Percentiles rank a stretch among this genome's conserved stretches.
phyloP scores from a whole-genome alignment of 2,113 vertebrate genomes.

The Podocnemis expansa region DNA sequence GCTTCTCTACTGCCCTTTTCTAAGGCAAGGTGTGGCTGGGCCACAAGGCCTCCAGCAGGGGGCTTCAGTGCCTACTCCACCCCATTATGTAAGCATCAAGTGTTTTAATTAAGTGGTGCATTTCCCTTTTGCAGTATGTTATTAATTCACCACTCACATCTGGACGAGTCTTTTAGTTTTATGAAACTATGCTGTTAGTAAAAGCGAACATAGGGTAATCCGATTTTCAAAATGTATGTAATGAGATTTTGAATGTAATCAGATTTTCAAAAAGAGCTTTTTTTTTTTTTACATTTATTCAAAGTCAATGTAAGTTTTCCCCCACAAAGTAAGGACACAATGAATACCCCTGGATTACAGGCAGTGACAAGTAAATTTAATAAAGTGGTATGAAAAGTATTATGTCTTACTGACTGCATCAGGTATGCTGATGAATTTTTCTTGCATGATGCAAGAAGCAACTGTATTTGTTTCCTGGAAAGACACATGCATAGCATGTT shows the following conservation, averaged over 20 bases:
- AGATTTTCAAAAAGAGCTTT: accelerated
- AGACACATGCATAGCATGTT: not conserved
- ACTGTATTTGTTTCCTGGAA: not conserved
- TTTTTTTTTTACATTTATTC: not conserved
- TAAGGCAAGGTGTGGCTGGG: too few species aligned
- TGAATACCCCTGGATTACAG: not conserved
- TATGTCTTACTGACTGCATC: not conserved
- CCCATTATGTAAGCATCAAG: not conserved
- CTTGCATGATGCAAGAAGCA: not conserved
- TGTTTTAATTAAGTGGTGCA: not conserved
- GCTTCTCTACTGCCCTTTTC: too few species aligned
- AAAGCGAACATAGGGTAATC: not conserved
- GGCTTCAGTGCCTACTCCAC: too few species aligned
- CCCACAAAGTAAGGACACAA: not conserved
- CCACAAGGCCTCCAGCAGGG: too few species aligned
- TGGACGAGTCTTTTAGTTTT: not conserved
- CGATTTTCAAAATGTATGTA: too few species aligned
- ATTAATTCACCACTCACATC: not conserved
- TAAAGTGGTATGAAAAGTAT: not conserved
- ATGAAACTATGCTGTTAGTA: not conserved
- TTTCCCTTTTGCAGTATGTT: not conserved
- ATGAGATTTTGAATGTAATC: accelerated
- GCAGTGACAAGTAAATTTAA: not conserved
- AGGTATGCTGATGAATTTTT: not conserved
- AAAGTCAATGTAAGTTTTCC: not conserved